Percentiles rank a stretch among this genome's conserved stretches.
These are phyloP conservation scores for Dorcus parallelipipedus DNA, from an alignment of 2,888 invertebrate genomes.

Conservation along the genomic window DNA sequence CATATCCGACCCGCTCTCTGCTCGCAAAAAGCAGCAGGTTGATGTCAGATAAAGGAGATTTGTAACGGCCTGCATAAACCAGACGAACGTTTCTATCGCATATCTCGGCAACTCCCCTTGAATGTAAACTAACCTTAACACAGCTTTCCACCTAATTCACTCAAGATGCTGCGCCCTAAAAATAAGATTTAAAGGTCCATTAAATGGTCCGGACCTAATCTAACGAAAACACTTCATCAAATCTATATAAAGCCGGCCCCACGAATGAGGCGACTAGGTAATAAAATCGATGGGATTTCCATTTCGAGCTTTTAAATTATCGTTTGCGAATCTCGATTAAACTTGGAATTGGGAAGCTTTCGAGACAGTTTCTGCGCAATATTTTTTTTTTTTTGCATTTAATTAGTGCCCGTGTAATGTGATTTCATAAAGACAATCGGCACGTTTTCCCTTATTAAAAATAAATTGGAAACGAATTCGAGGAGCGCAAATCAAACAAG, in stretches of 20 bases:
- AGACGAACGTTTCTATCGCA: slow-evolving; percentile 25
- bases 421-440: no score
- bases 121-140: slow-evolving; percentile 25
- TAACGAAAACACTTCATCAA: slow-evolving; percentile 16
- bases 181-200: slow-evolving; percentile 22
- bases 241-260: slow-evolving; percentile 4
- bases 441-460: no score
- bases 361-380: no score
- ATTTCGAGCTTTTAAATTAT: slow-evolving; percentile 2
- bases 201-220: slow-evolving; percentile 21
- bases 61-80: slow-evolving; percentile 33
- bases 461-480: no score
- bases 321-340: no score
- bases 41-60: slow-evolving; percentile 38
- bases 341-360: no score
- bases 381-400: no score
- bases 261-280: slow-evolving; percentile 1
- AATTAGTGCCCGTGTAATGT: no score
- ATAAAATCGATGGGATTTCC: slow-evolving; percentile 15
- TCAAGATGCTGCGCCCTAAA: slow-evolving; percentile 21
- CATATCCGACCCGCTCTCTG: not conserved
- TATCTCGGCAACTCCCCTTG: slow-evolving; percentile 14
- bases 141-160: slow-evolving; percentile 25
- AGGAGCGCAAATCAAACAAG: no score
- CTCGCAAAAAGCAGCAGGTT: slow-evolving; percentile 34